Evolutionary conservation across 1,140 invertebrate species (phyloP).

Genomic region (Drosophila mauritiana): DNA sequence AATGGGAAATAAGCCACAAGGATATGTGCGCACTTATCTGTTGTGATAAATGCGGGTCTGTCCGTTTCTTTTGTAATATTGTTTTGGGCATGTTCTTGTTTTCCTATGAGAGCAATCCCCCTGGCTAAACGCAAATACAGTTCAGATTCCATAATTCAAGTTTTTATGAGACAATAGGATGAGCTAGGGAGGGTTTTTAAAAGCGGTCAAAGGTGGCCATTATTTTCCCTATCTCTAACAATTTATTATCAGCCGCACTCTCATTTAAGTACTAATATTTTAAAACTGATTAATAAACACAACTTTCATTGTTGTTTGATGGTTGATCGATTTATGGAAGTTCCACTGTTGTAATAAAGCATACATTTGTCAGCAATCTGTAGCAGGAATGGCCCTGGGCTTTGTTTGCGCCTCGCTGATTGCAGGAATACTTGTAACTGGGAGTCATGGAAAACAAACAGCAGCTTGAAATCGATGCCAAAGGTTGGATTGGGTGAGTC

Average conservation of each 20-base stretch:
- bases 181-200: not conserved
- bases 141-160: not conserved
- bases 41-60: constrained; percentile 33
- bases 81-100: constrained; percentile 27
- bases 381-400: constrained; percentile 41
- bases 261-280: no score
- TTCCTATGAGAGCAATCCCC: constrained; percentile 29
- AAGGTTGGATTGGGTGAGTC: constrained; percentile 2
- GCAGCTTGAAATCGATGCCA: constrained; percentile 47
- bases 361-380: constrained; percentile 63
- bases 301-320: no score
- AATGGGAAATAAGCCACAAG: constrained; percentile 14
- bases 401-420: constrained; percentile 50
- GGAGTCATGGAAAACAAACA: constrained; percentile 54
- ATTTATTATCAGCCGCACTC: not conserved
- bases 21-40: constrained; percentile 31
- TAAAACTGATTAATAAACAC: no score
- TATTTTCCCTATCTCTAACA: not conserved
- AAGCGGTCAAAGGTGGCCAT: not conserved
- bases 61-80: constrained; percentile 16
- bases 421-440: constrained; percentile 34
- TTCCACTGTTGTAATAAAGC: constrained; percentile 51
- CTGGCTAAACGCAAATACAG: constrained; percentile 51
- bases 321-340: not conserved
- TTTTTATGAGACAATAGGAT: not conserved